These are phyloP conservation scores for Drosophila aldrichi DNA, from an alignment of 2,888 invertebrate species.

Conservation along the genomic window DNA sequence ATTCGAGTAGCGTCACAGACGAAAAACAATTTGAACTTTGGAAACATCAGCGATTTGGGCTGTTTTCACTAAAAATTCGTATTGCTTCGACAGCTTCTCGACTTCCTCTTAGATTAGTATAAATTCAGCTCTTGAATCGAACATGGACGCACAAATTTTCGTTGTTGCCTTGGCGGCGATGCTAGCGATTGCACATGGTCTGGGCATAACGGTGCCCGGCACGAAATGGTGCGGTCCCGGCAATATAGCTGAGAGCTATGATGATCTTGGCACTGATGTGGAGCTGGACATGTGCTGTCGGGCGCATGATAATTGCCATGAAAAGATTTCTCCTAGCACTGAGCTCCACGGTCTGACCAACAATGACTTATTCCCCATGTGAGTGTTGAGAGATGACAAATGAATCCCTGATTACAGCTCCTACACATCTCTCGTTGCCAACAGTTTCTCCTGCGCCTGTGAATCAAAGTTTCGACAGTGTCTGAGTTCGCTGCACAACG, in stretches of 20 bases:
- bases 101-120: conserved; percentile 44
- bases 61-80: not conserved
- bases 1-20: conserved; percentile 27
- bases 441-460: conserved; percentile 76
- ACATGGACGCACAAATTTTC: conserved; percentile 35
- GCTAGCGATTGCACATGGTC: conserved; percentile 15
- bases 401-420: not conserved
- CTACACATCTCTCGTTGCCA: not conserved
- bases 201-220: conserved; percentile 86
- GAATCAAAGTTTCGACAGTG: conserved; percentile 74
- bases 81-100: not conserved
- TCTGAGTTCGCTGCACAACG: conserved; percentile 58
- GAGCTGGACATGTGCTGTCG: conserved; percentile 93
- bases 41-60: not conserved
- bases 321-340: conserved; percentile 71
- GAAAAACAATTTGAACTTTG: conserved; percentile 16
- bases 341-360: conserved; percentile 53
- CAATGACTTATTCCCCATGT: conserved; percentile 66
- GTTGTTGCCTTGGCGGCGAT: conserved; percentile 30
- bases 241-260: conserved; percentile 91
- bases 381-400: conserved; percentile 25
- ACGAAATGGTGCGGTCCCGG: conserved; percentile 98
- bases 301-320: conserved; percentile 88
- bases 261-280: conserved; percentile 86
- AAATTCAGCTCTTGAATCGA: conserved; percentile 23